Evolutionary conservation across 2,797 vertebrate species (phyloP), one percentile per base, ranked within the genome.

Genomic region (Muscicapa comitata): DNA sequence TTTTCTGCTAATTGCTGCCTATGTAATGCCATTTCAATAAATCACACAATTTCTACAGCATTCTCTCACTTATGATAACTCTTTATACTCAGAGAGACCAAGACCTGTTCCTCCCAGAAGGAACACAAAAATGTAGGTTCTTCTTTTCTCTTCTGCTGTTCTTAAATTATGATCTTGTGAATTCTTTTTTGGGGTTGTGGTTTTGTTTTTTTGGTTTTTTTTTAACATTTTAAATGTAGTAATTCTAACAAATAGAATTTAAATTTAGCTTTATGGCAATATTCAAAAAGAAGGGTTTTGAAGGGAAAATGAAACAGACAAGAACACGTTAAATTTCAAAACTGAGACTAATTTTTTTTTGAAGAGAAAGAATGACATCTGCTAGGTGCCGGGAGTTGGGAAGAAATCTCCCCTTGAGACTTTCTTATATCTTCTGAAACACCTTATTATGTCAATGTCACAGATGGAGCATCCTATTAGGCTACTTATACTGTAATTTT

Each of bases 401-500:
- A 93, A 62, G 47, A 80, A 74, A 43, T 83, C 86, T 91, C 47
- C 90, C 47, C 78, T 58, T 72, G 82, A 72, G 82, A 51, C 7
- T 80, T 86, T 40, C 11, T 79, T 77, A 55, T 40, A 19, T 67
- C 47, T 86, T 94, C 62, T 58, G 75, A 83, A 96, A 74, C 50
- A 65, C 76, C 68, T 91, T 83, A 15, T 50, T 59, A 55, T 83
- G 62, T 80, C 75, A 68, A 0, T 87, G 87, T 86, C 82, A 77
- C 87, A 96, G 87, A 89, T 94, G 88, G 85, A 90, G 61, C 51
- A 83, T 88, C 62, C 73, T 75, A 62, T 74, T 95, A 86, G 50
- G 31, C 23, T 83, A 29, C 57, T 88, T 94, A 62, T 3, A 8
- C 58, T 77, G 35, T 68, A 66, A 54, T 86, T 96, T 94, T 93